Percentiles rank a stretch among this genome's conserved stretches.
Evolutionary conservation across 2,113 vertebrate species (phyloP).

Genomic region (Amblyornis subalaris): DNA sequence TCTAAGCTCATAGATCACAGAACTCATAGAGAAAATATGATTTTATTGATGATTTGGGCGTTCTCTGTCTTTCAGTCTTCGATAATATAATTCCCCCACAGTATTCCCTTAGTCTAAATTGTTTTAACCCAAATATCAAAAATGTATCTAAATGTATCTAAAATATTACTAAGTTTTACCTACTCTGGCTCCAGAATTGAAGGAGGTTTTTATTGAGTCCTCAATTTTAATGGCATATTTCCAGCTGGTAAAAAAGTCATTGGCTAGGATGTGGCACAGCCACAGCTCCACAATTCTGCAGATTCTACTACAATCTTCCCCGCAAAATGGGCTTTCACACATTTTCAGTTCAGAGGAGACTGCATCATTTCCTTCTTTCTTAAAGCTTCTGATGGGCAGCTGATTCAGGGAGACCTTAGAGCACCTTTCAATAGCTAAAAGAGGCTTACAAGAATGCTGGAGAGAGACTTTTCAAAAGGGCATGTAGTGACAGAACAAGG

Average conservation of each 20-base stretch:
- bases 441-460: not conserved
- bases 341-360: not conserved
- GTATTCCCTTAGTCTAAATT: not conserved
- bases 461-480: not conserved
- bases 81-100: not conserved
- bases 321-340: not conserved
- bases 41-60: not conserved
- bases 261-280: not conserved
- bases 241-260: not conserved
- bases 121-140: not conserved
- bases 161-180: not conserved
- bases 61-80: not conserved
- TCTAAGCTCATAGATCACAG: not conserved
- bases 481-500: not conserved
- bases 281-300: not conserved
- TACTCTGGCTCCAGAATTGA: not conserved
- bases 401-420: not conserved
- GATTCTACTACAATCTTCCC: not conserved
- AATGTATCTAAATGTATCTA: not conserved
- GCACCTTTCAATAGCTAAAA: not conserved
- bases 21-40: not conserved
- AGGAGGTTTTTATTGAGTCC: not conserved
- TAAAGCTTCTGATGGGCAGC: not conserved
- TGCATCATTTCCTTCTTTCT: not conserved
- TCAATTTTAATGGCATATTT: not conserved